Conservation (phyloP, 2,113 vertebrate species). For the Oenanthe melanoleuca region DNA sequence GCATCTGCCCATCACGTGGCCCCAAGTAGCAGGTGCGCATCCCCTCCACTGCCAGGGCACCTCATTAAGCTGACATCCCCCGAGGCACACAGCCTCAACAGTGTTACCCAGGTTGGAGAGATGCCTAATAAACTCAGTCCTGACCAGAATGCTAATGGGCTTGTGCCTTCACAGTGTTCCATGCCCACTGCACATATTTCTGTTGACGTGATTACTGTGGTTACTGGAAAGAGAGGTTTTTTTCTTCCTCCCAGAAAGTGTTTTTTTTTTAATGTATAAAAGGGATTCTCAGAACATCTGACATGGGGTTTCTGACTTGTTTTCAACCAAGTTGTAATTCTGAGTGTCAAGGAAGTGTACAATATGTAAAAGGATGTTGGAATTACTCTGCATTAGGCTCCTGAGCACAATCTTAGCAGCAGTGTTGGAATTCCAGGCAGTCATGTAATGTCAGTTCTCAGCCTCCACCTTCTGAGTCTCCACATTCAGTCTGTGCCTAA, state of each 20-base stretch:
- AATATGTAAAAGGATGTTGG: background rate
- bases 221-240: background rate
- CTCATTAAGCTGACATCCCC: slow-evolving; percentile 30
- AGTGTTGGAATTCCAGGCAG: background rate
- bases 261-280: background rate
- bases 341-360: background rate
- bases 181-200: background rate
- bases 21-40: slow-evolving; percentile 12
- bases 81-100: background rate
- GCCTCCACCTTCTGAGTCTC: background rate
- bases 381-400: background rate
- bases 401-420: background rate
- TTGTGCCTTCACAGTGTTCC: background rate
- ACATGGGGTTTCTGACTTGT: background rate
- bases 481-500: accelerated
- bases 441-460: background rate
- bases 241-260: background rate
- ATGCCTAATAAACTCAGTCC: slow-evolving; percentile 32
- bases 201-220: background rate
- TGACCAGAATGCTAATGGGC: slow-evolving; percentile 41
- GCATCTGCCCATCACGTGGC: background rate
- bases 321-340: background rate
- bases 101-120: background rate
- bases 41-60: background rate
- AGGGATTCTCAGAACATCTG: background rate